Evolutionary conservation across 2,888 invertebrate species (phyloP), one percentile per base, ranked within the genome.

Genomic region (Parthenolecanium corni): DNA sequence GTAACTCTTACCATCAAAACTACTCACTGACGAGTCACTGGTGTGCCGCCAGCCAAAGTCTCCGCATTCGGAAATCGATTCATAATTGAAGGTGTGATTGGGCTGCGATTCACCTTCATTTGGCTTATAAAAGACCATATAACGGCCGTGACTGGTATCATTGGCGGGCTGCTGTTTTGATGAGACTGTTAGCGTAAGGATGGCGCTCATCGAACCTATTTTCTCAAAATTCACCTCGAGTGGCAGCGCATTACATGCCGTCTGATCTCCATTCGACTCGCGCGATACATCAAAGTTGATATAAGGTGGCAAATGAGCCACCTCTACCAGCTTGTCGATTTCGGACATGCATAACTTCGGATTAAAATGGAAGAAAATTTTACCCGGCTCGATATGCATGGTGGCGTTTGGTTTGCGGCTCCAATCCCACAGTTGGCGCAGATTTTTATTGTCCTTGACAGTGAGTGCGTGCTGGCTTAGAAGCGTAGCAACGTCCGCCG

Each of bases 311-410:
- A 82, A 74, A 66, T 76, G 70, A 65, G 77, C 73, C 67, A 69
- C 73, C 52, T 70, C 69, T 0, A 76, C 76, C 1, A 86, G 78
- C 18, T 79, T 76, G 12, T 78, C 73, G 52, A 91, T 82, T 70
- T 68, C 66, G 24, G 77, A 77, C 62, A 80, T 76, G 71, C 93
- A 94, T 16, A 94, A 74, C 71, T 84, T 82, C 2, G 86, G 84
- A 72, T 94, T 94, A 70, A 82, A 79, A 68, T 88, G 84, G 69
- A 92, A 84, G 65, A 80, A 81, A 49, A 89, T 75, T 9, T 81
- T 80, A 0, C 91, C 91, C 0, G 76, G 77, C 1, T 74, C 71
- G 2, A 91, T 78, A 67, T 74, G 72, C 42, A 71, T 66, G 0
- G 69, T 65, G 18, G 84, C 71, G n/a, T 74, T 75, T 25, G 72